Evolutionary conservation across 2,113 vertebrate species (phyloP).

Genomic region (Baryphthengus martii): DNA sequence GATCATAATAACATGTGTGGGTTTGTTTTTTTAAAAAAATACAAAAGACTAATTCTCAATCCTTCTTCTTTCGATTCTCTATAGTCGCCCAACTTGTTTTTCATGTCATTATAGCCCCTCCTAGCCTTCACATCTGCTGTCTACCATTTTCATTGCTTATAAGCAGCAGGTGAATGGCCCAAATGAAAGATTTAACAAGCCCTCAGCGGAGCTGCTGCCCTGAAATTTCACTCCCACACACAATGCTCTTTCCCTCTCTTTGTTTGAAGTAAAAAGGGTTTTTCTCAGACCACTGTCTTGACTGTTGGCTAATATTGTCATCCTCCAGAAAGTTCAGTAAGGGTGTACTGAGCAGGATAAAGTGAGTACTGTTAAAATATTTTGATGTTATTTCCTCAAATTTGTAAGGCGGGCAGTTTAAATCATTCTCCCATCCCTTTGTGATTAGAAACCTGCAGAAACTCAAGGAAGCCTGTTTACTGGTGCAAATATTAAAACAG

Average conservation of each 20-base stretch:
- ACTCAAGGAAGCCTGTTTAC: background rate
- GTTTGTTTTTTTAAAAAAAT: background rate
- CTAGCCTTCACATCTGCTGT: constrained; percentile 67
- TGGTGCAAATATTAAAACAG: background rate
- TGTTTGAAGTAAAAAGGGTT: constrained; percentile 17
- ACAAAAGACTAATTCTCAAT: constrained; percentile 24
- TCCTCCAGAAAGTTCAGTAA: background rate
- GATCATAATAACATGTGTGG: background rate
- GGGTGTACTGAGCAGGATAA: background rate
- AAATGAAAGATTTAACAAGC: constrained; percentile 73
- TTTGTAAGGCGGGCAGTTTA: background rate
- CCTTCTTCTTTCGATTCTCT: background rate
- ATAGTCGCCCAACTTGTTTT: constrained; percentile 50
- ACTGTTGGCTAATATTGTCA: constrained; percentile 7
- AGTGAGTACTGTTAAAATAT: constrained; percentile 18
- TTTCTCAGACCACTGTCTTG: background rate
- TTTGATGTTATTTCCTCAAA: constrained; percentile 9
- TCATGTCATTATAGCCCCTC: constrained; percentile 66
- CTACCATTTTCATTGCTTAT: constrained; percentile 68
- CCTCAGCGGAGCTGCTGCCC: constrained; percentile 39
- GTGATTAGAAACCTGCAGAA: background rate
- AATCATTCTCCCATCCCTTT: background rate
- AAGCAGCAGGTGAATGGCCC: constrained; percentile 66
- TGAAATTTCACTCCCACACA: constrained; percentile 42
- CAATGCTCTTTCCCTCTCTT: constrained; percentile 32